Evolutionary conservation across 1,140 invertebrate genomes (phyloP).

Genomic region (Aphelinus atriplicis): DNA sequence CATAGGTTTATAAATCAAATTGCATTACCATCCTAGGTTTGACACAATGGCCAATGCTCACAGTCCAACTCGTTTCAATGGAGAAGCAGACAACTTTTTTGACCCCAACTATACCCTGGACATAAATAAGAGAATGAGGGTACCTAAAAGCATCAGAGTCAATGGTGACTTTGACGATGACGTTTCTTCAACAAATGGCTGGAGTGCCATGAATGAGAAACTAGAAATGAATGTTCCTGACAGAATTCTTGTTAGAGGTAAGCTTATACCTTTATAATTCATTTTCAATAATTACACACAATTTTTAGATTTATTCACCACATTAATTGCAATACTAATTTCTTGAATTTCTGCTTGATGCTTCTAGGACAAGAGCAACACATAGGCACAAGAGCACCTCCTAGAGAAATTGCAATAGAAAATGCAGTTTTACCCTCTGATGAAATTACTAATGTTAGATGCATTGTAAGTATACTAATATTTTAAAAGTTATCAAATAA

Average conservation of each 20-base stretch:
- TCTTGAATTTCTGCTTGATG: not conserved
- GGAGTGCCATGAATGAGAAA: conserved; percentile 73
- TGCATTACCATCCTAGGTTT: conserved; percentile 53
- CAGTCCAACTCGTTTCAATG: conserved; percentile 71
- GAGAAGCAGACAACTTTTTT: conserved; percentile 72
- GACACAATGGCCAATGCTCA: conserved; percentile 53
- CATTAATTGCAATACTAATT: too few species aligned
- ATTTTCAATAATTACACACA: conserved; percentile 4
- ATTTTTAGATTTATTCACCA: not conserved
- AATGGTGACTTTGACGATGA: conserved; percentile 75
- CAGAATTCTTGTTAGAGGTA: conserved; percentile 84
- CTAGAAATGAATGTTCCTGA: conserved; percentile 92
- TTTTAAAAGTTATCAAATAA: conserved; percentile 13
- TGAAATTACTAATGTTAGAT: conserved; percentile 76
- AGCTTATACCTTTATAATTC: conserved; percentile 40
- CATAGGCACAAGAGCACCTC: conserved; percentile 81
- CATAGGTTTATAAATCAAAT: not conserved
- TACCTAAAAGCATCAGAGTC: conserved; percentile 81
- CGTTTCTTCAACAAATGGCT: conserved; percentile 69
- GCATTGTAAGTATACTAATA: conserved; percentile 66
- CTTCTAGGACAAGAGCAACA: conserved; percentile 80
- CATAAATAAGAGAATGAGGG: conserved; percentile 81
- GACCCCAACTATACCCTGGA: conserved; percentile 79
- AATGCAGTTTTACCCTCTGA: conserved; percentile 77
- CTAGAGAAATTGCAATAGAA: conserved; percentile 84